Conservation (phyloP, 2,888 invertebrate genomes). For the Odontothrips loti region DNA sequence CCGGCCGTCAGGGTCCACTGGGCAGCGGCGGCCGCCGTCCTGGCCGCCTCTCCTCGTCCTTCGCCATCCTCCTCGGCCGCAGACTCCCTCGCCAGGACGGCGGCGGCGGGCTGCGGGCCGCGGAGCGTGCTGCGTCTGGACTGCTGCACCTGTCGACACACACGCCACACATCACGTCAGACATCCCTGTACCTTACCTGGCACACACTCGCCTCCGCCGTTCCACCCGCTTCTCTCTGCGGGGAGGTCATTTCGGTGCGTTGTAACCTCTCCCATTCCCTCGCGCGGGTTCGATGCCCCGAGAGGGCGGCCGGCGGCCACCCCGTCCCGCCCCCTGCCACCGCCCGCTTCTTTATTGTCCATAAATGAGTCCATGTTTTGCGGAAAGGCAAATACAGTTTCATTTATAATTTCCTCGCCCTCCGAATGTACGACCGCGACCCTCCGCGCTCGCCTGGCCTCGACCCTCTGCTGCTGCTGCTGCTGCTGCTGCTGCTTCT, state of each 20-base stretch:
- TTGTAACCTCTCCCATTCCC: too few species aligned
- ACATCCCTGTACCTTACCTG: too few species aligned
- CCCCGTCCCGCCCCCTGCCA: not conserved
- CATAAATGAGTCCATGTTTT: not conserved
- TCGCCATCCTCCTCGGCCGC: not conserved
- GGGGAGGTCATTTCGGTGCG: too few species aligned
- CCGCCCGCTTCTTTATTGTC: not conserved
- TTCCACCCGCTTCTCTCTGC: not conserved
- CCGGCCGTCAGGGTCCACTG: not conserved
- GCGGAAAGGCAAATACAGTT: not conserved
- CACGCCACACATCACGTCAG: not conserved
- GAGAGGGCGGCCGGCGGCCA: not conserved
- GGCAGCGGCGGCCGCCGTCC: not conserved
- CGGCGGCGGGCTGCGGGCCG: not conserved
- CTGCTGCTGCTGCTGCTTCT: too few species aligned
- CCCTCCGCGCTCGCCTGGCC: not conserved
- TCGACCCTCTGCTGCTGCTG: not conserved
- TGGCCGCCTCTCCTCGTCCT: not conserved
- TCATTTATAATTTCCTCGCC: not conserved
- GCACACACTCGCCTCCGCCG: not conserved
- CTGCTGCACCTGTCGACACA: not conserved
- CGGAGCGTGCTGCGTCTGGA: not conserved
- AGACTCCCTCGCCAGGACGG: not conserved
- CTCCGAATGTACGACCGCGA: not conserved
- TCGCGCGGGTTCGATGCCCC: not conserved